Evolutionary conservation across 1,140 invertebrate species (phyloP), one percentile per base, ranked within the genome.

Genomic region (Drosophila repleta): DNA sequence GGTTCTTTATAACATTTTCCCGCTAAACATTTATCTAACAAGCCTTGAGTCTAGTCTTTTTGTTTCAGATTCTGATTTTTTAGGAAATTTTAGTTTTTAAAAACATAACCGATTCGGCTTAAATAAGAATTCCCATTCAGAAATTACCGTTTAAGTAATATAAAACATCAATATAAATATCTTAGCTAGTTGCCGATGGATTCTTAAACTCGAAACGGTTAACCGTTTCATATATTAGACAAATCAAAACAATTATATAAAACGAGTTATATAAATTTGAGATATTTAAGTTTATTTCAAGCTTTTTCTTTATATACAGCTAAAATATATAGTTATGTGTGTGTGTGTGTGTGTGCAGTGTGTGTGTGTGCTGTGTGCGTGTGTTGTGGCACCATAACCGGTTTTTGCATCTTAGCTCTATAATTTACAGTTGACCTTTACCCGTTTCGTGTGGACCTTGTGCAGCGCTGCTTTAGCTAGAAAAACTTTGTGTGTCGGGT

Each of bases 271-370:
- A 51, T 56, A 24, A 18, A 13, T 64, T 61, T 61, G 46, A 41
- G 32, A 4, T 32, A 41, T 24, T 13, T 45, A 39, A 35, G 29
- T 84, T 84, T 84, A 84, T 84, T 84, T 8, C 13, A 85, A 85
- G 82, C 74, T 57, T 57, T 21, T 69, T 69, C 61, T 66, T 2
- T 74, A 84, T 85, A 45, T 78, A 87, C 82, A 85, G 73, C 81
- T 74, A 15, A 52, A 51, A 21, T 51, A 21, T 51, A 29, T 56
- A 49, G 55, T 41, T 53, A 13, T 20, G 51, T 20, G 4, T 67
- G 17, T 61, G n/a, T 53, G 29, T 67, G 35, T 35, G 24, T 52
- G 8, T 29, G 15, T 52, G 15, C 11, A 24, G 55, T 43, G 56
- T 41, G n/a, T 60, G 46, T 60, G 46, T 51, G 43, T 37, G 17